Conservation (phyloP, 92 coral and sea anemone species). For the Siderastrea radians region DNA sequence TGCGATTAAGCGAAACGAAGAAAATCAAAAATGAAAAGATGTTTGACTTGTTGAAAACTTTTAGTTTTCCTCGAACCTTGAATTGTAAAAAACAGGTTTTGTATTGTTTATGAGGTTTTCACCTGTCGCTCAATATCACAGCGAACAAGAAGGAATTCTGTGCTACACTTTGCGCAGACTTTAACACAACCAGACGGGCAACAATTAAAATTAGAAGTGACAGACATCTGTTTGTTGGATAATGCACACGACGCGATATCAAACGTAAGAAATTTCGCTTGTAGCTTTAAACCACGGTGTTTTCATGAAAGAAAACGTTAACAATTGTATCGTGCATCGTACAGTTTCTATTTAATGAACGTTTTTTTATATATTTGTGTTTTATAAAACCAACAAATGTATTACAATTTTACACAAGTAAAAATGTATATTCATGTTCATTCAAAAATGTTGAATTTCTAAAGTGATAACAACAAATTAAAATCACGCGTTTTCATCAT, state of each 20-base stretch:
- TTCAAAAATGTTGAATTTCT: no score
- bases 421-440: no score
- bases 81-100: neutral
- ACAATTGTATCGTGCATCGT: neutral
- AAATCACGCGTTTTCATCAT: neutral
- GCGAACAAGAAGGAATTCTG: neutral
- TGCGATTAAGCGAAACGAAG: neutral
- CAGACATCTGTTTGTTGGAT: no score
- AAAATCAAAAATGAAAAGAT: neutral
- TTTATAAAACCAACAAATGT: no score
- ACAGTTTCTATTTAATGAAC: no score
- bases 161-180: neutral
- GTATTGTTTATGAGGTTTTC: neutral
- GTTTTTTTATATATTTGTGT: no score
- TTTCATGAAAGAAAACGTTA: neutral
- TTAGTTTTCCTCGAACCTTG: neutral
- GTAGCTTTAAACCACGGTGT: neutral
- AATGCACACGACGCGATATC: no score
- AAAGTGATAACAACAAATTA: neutral
- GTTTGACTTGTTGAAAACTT: neutral
- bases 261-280: no score
- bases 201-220: neutral
- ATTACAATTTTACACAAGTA: no score
- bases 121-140: neutral
- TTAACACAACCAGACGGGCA: neutral